These are phyloP conservation scores for Xiphophorus hellerii DNA, from an alignment of 2,113 vertebrate genomes.

Conservation along the genomic window DNA sequence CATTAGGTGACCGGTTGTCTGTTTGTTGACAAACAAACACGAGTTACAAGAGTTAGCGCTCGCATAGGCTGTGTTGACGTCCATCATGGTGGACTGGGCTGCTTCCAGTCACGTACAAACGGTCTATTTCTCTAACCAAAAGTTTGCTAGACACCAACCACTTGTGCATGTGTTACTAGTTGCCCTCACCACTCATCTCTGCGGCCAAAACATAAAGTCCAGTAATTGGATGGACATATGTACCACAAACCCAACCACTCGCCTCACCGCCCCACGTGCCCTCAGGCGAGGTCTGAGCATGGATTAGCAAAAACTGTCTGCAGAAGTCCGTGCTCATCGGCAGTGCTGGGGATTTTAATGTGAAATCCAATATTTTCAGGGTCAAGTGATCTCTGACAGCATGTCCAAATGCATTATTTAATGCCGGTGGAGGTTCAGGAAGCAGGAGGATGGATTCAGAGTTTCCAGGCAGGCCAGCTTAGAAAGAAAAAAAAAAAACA, in stretches of 20 bases:
- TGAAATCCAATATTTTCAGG: conserved; percentile 77
- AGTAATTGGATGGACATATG: conserved; percentile 72
- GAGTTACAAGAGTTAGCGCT: no score
- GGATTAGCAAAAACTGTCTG: conserved; percentile 68
- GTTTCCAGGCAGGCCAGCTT: conserved; percentile 29
- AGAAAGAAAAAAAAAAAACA: background rate
- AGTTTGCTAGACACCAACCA: conserved; percentile 18
- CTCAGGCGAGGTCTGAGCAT: conserved; percentile 73
- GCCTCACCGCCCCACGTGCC: conserved; percentile 44
- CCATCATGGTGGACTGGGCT: no score
- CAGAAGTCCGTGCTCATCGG: conserved; percentile 56
- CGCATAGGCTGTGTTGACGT: no score
- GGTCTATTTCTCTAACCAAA: background rate
- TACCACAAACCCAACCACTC: conserved; percentile 58
- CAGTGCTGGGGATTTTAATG: conserved; percentile 63
- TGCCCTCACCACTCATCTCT: conserved; percentile 49
- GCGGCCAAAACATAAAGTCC: conserved; percentile 50
- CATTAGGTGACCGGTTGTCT: no score
- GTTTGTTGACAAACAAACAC: no score
- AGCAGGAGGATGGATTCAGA: conserved; percentile 46
- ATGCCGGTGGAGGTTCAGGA: conserved; percentile 45
- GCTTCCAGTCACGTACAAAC: no score
- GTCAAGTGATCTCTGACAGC: conserved; percentile 74
- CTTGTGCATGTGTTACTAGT: conserved; percentile 7
- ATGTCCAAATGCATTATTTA: conserved; percentile 74